These are phyloP conservation scores for Bombus sylvicola DNA, from an alignment of 1,140 invertebrate genomes.

Conservation along the genomic window DNA sequence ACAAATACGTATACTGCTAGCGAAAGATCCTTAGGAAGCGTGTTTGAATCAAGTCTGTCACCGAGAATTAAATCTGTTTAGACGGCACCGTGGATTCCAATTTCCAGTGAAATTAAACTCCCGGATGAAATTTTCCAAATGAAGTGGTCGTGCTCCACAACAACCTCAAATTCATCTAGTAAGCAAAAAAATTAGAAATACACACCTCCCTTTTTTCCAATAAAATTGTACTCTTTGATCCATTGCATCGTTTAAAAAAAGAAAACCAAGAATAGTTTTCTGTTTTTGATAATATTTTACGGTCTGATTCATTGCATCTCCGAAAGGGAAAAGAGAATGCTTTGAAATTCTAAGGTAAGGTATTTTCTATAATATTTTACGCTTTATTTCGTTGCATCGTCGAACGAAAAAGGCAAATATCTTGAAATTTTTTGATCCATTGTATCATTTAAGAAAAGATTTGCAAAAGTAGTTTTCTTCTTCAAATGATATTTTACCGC, in stretches of 20 bases:
- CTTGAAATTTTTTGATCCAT: not conserved
- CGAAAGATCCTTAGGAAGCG: not conserved
- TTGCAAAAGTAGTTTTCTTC: not conserved
- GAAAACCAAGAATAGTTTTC: not conserved
- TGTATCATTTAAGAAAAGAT: not conserved
- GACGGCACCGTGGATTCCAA: not conserved
- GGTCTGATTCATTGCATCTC: not conserved
- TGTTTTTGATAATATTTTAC: not conserved
- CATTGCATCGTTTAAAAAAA: not conserved
- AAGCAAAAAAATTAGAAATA: not conserved
- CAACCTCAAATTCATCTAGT: not conserved
- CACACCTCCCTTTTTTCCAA: not conserved
- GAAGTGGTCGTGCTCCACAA: not conserved
- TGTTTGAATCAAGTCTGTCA: slow-evolving; percentile 11
- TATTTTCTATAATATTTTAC: not conserved
- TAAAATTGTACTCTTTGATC: not conserved
- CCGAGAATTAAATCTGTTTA: slow-evolving; percentile 21
- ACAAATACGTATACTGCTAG: not conserved
- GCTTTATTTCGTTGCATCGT: not conserved
- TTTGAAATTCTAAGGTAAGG: not conserved
- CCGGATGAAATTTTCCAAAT: slow-evolving; percentile 20
- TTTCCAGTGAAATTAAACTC: slow-evolving; percentile 27
- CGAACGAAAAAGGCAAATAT: not conserved
- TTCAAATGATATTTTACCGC: not conserved
- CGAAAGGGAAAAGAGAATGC: not conserved